Evolutionary conservation across 2,888 invertebrate genomes (phyloP).

Genomic region (Trachelus iudaicus): DNA sequence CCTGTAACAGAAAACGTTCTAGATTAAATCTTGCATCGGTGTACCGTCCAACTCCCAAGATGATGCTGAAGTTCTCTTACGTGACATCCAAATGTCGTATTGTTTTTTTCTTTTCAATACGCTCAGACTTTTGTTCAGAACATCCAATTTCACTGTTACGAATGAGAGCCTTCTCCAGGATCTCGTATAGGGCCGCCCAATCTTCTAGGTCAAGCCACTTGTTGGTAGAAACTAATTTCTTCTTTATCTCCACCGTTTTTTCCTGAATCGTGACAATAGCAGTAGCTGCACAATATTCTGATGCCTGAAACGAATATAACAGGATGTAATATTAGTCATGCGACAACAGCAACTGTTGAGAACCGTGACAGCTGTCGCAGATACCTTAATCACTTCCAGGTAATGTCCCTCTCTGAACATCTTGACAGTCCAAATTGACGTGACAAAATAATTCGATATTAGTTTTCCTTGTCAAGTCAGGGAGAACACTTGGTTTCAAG

Average conservation of each 20-base stretch:
- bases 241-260: conserved; percentile 45
- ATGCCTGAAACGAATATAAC: conserved; percentile 30
- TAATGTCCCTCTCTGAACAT: conserved; percentile 56
- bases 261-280: conserved; percentile 52
- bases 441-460: neutral
- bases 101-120: conserved; percentile 37
- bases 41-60: neutral
- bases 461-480: neutral
- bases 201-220: conserved; percentile 53
- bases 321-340: neutral
- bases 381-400: conserved; percentile 54
- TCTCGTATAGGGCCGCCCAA: conserved; percentile 47
- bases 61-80: conserved; percentile 30
- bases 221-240: conserved; percentile 45
- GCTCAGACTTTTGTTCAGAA: conserved; percentile 13
- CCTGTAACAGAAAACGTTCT: conserved; percentile 22
- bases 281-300: conserved; percentile 48
- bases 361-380: conserved; percentile 38
- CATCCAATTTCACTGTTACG: conserved; percentile 31
- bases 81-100: conserved; percentile 48
- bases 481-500: neutral
- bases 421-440: conserved; percentile 4
- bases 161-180: conserved; percentile 45
- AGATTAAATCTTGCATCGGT: neutral
- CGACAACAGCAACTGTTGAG: conserved; percentile 26